These are phyloP conservation scores for Sebastiscus tertius DNA, from an alignment of 2,797 vertebrate species.

Conservation along the genomic window DNA sequence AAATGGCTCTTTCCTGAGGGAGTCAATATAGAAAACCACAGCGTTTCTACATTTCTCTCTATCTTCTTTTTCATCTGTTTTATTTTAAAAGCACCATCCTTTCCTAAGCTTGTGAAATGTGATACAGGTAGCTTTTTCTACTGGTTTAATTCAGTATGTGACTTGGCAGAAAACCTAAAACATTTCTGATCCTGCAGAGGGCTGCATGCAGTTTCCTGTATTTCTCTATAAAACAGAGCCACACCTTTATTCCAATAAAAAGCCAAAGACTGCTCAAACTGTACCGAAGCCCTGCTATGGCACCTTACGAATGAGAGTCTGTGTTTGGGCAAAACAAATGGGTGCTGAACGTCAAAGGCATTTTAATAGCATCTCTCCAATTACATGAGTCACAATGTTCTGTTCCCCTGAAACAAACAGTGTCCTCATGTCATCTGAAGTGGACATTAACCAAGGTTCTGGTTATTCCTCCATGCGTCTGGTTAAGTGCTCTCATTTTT, in stretches of 20 bases:
- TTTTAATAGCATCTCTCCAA: slow-evolving; percentile 1
- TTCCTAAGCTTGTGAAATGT: neutral
- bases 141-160: neutral
- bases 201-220: slow-evolving; percentile 18
- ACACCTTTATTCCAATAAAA: slow-evolving; percentile 28
- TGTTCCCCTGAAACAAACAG: neutral
- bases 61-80: neutral
- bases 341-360: neutral
- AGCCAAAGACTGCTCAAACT: slow-evolving; percentile 13
- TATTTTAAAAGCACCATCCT: slow-evolving; percentile 1
- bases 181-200: slow-evolving; percentile 19
- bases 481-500: neutral
- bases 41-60: slow-evolving; percentile 14
- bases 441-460: neutral
- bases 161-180: slow-evolving; percentile 6
- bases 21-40: slow-evolving; percentile 27
- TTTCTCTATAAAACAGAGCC: slow-evolving; percentile 29
- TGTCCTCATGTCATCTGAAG: neutral
- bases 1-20: slow-evolving; percentile 70
- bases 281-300: neutral
- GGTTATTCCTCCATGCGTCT: no score
- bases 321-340: neutral
- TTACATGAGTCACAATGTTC: neutral
- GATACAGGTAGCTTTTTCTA: neutral
- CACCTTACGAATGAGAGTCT: neutral